These are phyloP conservation scores for Danio rerio DNA, from an alignment of 2,113 vertebrate species.

Conservation along the genomic window DNA sequence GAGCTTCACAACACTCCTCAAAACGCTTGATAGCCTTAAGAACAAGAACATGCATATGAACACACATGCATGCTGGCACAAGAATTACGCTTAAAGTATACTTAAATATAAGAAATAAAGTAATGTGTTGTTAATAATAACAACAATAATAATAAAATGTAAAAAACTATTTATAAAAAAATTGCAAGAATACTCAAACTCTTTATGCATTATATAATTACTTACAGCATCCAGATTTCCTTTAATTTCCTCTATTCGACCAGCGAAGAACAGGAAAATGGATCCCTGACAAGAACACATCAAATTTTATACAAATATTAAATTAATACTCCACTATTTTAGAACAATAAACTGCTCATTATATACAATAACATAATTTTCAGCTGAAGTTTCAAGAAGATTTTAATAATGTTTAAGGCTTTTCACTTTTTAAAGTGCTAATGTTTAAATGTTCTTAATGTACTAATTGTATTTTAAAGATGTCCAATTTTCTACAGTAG, in stretches of 20 bases:
- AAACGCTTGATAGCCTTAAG: slow-evolving; percentile 87
- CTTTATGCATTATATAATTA: slow-evolving; percentile 23
- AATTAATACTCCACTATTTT: background rate
- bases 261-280: slow-evolving; percentile 98
- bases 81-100: no score
- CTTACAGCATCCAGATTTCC: slow-evolving; percentile 93
- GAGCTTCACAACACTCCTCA: slow-evolving; percentile 94
- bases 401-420: no score
- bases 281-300: slow-evolving; percentile 82
- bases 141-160: no score
- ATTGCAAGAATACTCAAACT: no score
- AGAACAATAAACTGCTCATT: background rate
- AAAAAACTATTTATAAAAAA: no score
- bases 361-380: background rate
- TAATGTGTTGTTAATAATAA: background rate
- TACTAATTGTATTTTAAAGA: no score
- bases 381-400: no score
- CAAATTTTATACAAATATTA: background rate
- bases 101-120: background rate
- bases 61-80: background rate
- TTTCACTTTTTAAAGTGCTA: no score
- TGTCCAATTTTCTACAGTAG: no score
- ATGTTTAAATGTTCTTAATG: no score
- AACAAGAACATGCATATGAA: slow-evolving; percentile 23
- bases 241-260: slow-evolving; percentile 96